phyloP scores from a whole-genome alignment of 1,140 invertebrate species.

The Philotrypesis tridentata region DNA sequence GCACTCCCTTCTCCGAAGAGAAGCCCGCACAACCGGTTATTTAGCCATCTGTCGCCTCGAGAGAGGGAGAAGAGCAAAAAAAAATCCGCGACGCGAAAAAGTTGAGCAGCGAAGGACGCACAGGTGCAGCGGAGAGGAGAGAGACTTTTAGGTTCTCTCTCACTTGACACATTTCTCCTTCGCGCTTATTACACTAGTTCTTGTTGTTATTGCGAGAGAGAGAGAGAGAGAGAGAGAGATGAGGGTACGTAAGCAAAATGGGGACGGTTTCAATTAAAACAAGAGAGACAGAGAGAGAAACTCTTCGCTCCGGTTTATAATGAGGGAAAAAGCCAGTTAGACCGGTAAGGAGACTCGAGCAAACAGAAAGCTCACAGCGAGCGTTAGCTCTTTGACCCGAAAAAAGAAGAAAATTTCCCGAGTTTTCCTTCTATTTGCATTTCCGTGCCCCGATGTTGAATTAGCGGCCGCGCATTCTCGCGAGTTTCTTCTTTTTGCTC shows the following conservation, averaged over 20 bases:
- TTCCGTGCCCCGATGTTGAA: conserved; percentile 29
- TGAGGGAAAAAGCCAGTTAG: not conserved
- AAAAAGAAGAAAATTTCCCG: not conserved
- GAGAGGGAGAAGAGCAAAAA: too few relatives aligned
- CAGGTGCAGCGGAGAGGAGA: conserved; percentile 51
- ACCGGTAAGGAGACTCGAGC: not conserved
- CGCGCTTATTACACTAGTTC: too few relatives aligned
- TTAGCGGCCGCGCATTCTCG: conserved; percentile 40
- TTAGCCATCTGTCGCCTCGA: not conserved
- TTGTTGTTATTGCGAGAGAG: not conserved
- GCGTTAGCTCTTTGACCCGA: not conserved
- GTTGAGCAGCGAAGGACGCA: conserved; percentile 12
- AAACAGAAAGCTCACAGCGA: not conserved
- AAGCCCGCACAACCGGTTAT: not conserved
- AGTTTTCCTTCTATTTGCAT: conserved; percentile 30
- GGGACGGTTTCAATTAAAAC: not conserved
- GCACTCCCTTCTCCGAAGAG: not conserved
- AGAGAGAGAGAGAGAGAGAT: not conserved
- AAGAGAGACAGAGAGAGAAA: too few relatives aligned
- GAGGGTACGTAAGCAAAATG: not conserved
- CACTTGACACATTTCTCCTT: too few relatives aligned
- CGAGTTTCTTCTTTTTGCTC: conserved; percentile 22
- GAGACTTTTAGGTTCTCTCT: not conserved
- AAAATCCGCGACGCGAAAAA: too few relatives aligned
- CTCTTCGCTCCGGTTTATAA: not conserved